Evolutionary conservation across 2,888 invertebrate species (phyloP).

Genomic region (Adela reaumurella): DNA sequence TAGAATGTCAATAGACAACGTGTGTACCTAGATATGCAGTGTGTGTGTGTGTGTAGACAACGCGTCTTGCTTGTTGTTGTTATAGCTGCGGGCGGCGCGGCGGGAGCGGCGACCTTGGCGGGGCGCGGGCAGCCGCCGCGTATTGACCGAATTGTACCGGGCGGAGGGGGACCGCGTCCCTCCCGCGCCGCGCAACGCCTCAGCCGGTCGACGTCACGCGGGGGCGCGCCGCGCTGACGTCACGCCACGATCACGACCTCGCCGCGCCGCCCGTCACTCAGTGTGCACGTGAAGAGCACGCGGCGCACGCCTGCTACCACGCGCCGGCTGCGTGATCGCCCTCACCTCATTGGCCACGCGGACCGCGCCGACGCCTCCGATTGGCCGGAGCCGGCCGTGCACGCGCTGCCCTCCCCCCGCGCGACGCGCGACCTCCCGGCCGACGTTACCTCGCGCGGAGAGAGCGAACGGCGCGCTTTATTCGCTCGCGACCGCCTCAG

Average conservation of each 20-base stretch:
- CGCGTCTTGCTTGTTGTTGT: too few species aligned
- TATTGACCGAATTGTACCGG: conserved; percentile 3
- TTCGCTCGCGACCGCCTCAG: conserved; percentile 43
- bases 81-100: neutral
- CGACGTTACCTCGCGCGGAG: conserved; percentile 36
- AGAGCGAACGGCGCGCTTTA: conserved; percentile 42
- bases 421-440: conserved; percentile 63
- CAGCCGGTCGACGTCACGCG: conserved; percentile 58
- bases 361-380: conserved; percentile 69
- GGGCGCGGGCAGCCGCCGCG: conserved; percentile 1
- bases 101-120: neutral
- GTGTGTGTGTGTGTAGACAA: too few species aligned
- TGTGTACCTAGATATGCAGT: too few species aligned
- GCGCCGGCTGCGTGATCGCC: conserved; percentile 70
- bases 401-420: conserved; percentile 44
- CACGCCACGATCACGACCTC: conserved; percentile 52
- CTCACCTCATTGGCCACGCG: conserved; percentile 55
- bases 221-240: conserved; percentile 30
- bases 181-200: conserved; percentile 54
- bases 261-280: conserved; percentile 56
- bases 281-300: conserved; percentile 83
- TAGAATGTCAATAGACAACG: too few species aligned
- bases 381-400: conserved; percentile 48
- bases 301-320: conserved; percentile 56
- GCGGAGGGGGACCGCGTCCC: conserved; percentile 10